Percentiles rank a stretch among this genome's conserved stretches.
Conservation (phyloP, 2,797 vertebrate species). For the Molossus alvarezi region DNA sequence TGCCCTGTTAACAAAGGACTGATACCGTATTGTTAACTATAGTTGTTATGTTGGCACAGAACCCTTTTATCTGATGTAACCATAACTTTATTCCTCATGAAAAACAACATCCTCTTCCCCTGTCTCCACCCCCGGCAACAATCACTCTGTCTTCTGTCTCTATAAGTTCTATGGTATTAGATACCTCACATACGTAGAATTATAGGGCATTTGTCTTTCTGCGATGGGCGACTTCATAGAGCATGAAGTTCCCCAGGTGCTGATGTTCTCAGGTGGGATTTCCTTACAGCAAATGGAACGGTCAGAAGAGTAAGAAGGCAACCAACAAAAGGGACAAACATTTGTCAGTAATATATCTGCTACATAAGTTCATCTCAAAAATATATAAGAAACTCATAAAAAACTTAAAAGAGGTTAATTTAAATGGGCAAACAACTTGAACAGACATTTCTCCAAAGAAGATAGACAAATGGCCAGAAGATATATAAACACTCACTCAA, state of each 20-base stretch:
- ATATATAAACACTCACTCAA: neutral
- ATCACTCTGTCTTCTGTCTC: neutral
- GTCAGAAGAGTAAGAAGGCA: neutral
- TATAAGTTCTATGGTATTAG: no score
- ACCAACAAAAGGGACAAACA: neutral
- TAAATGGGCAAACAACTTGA: neutral
- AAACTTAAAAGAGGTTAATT: neutral
- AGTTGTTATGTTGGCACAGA: rapidly evolving
- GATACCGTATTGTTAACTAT: no score
- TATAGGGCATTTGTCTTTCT: no score
- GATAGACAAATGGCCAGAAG: neutral
- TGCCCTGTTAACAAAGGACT: no score
- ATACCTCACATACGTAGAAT: neutral
- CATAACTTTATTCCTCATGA: neutral
- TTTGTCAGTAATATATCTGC: neutral
- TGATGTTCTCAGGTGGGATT: neutral
- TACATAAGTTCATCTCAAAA: neutral
- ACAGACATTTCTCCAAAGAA: neutral
- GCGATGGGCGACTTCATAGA: neutral
- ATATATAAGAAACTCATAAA: neutral
- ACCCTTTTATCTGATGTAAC: neutral
- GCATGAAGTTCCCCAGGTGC: neutral
- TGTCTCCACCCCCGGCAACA: no score
- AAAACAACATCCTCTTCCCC: neutral
- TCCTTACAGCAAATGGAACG: neutral